phyloP scores from a whole-genome alignment of 2,797 vertebrate species.

The Gymnothorax reevesii region DNA sequence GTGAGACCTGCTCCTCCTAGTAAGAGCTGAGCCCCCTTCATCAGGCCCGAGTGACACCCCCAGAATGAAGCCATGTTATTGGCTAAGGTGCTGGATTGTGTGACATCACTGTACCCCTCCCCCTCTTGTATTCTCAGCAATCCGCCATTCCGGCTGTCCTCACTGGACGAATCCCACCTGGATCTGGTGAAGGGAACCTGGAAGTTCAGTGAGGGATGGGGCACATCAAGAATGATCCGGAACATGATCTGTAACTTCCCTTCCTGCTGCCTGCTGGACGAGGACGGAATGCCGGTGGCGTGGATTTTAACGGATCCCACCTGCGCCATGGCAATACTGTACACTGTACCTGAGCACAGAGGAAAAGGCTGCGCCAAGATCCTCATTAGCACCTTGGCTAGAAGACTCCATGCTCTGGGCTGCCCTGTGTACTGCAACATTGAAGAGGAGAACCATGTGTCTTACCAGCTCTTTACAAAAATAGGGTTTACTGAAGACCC shows the following conservation, averaged over 20 bases:
- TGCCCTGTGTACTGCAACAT: too few relatives aligned
- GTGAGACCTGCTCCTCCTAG: too few relatives aligned
- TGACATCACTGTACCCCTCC: too few relatives aligned
- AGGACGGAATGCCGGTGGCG: constrained; percentile 36
- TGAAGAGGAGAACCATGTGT: too few relatives aligned
- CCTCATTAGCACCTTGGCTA: constrained; percentile 37
- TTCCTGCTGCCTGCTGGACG: constrained; percentile 46
- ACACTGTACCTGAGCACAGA: constrained; percentile 49
- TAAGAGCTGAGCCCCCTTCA: too few relatives aligned
- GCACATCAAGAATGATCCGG: constrained; percentile 35
- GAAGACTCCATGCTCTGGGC: too few relatives aligned
- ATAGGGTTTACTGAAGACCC: constrained; percentile 45
- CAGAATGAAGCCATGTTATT: too few relatives aligned
- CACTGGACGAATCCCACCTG: constrained; percentile 41
- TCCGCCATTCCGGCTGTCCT: too few relatives aligned
- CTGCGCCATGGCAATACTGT: constrained; percentile 46
- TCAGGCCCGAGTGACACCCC: too few relatives aligned
- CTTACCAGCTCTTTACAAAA: not conserved
- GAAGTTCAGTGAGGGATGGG: constrained; percentile 44
- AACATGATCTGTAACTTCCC: constrained; percentile 43
- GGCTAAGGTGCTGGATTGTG: too few relatives aligned
- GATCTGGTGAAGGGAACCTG: constrained; percentile 45
- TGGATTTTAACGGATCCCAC: constrained; percentile 47
- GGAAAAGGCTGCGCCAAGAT: constrained; percentile 51
- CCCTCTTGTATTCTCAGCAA: too few relatives aligned